A percentile compares a stretch with the other conserved stretches of the same genome.
These are phyloP conservation scores for Laupala kohalensis DNA, from an alignment of 1,140 invertebrate genomes.

Conservation along the genomic window DNA sequence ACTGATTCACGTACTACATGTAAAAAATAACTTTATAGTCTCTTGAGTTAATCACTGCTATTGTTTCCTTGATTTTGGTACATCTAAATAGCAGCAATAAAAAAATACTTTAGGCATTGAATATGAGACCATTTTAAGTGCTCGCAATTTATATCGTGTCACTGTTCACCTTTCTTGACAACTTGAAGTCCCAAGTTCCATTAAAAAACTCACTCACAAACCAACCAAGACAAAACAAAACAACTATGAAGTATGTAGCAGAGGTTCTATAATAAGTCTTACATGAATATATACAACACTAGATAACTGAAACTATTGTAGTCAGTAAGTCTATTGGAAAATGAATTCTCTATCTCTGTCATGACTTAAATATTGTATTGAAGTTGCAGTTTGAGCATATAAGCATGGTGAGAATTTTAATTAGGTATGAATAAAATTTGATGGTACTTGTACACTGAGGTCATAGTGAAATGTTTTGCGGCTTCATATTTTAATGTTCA, in stretches of 20 bases:
- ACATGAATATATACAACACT: not conserved
- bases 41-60: not conserved
- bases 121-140: not conserved
- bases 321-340: not conserved
- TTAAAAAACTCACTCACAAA: too few relatives aligned
- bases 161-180: not conserved
- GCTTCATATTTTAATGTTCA: too few relatives aligned
- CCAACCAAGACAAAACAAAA: not conserved
- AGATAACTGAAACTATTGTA: not conserved
- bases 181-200: not conserved
- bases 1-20: slow-evolving; percentile 3
- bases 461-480: too few relatives aligned
- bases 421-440: not conserved
- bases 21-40: slow-evolving; percentile 5
- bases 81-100: not conserved
- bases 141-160: not conserved
- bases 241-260: not conserved
- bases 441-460: too few relatives aligned
- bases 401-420: too few relatives aligned
- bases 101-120: not conserved
- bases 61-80: not conserved
- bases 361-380: not conserved
- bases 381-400: not conserved
- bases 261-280: not conserved
- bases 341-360: not conserved